A percentile compares a stretch with the other conserved stretches of the same genome.
phyloP scores from a whole-genome alignment of 2,888 invertebrate genomes.

The Linnaemya tessellans region DNA sequence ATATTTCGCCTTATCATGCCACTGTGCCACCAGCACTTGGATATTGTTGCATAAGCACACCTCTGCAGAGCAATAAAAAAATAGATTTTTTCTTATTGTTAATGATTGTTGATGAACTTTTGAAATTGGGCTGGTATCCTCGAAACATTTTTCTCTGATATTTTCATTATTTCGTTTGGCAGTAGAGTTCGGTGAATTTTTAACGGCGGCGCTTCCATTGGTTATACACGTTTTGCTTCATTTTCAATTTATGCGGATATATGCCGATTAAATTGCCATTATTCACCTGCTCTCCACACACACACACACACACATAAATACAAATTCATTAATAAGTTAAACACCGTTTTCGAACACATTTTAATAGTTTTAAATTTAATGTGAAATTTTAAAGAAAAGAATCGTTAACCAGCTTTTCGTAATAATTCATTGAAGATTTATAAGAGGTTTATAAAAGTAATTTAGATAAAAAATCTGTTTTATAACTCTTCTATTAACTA shows the following conservation, averaged over 20 bases:
- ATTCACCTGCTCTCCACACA: conserved; percentile 60
- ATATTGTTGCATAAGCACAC: conserved; percentile 42
- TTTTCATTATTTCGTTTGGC: conserved; percentile 24
- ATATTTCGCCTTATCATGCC: background rate
- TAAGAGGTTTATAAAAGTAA: too few relatives aligned
- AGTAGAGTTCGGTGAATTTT: conserved; percentile 58
- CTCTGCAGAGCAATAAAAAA: background rate
- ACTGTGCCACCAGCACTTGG: conserved; percentile 5
- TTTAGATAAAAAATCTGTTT: too few relatives aligned
- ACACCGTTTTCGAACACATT: conserved; percentile 16
- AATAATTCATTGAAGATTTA: too few relatives aligned
- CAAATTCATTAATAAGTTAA: background rate
- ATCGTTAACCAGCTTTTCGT: too few relatives aligned
- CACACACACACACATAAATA: background rate
- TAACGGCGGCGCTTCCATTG: conserved; percentile 67
- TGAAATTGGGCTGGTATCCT: background rate
- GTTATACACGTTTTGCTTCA: conserved; percentile 64
- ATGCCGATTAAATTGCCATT: conserved; percentile 69
- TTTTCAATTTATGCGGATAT: conserved; percentile 69
- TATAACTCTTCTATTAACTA: too few relatives aligned
- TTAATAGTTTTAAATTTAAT: conserved; percentile 10
- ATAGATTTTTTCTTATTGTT: conserved; percentile 16
- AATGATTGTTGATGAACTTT: conserved; percentile 51
- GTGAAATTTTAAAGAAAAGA: too few relatives aligned
- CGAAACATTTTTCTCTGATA: background rate